These are phyloP conservation scores for Nettapus auritus DNA, from an alignment of 2,113 vertebrate genomes.

Conservation along the genomic window DNA sequence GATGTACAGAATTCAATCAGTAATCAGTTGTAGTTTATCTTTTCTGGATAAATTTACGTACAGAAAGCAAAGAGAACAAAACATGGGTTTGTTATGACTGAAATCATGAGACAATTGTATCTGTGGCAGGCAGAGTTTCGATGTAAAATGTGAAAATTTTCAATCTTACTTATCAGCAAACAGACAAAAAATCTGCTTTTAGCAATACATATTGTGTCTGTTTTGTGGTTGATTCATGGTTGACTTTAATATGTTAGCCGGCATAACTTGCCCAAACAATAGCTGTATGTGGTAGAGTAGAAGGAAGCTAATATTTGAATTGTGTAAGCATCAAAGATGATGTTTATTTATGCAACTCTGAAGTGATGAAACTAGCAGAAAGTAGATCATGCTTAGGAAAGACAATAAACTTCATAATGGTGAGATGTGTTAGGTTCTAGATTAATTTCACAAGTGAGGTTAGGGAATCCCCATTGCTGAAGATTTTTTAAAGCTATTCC, in stretches of 20 bases:
- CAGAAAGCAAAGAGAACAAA: background rate
- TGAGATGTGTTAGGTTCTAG: background rate
- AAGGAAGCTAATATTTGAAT: background rate
- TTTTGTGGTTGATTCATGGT: background rate
- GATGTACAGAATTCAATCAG: background rate
- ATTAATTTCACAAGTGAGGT: background rate
- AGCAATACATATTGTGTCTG: background rate
- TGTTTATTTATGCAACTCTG: background rate
- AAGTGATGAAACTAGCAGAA: background rate
- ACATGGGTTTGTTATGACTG: background rate
- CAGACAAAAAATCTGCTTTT: background rate
- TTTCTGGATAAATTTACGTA: background rate
- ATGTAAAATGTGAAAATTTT: background rate
- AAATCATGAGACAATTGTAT: background rate
- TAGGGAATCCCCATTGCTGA: background rate
- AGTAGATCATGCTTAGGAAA: background rate
- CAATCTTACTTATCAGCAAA: background rate
- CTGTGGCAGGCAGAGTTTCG: accelerated
- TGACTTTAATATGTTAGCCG: background rate
- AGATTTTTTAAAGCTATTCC: background rate
- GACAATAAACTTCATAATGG: background rate
- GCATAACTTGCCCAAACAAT: background rate
- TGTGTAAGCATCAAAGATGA: background rate
- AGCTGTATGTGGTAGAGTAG: background rate
- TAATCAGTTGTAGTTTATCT: background rate